A percentile compares a stretch with the other conserved stretches of the same genome.
Conservation (phyloP, 2,113 vertebrate species). For the Pseudonaja textilis region DNA sequence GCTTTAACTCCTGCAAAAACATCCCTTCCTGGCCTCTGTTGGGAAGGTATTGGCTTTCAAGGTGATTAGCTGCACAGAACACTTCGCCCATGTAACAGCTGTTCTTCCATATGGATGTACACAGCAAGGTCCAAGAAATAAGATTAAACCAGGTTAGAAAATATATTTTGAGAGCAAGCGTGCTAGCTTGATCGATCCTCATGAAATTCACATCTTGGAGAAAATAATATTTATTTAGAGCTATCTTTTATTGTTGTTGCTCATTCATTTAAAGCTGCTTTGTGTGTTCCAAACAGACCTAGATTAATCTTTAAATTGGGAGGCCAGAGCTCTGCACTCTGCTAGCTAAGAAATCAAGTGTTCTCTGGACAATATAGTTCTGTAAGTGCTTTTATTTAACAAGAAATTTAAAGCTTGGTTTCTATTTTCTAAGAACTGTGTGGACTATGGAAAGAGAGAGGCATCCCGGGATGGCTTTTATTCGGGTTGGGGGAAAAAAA, state of each 20-base stretch:
- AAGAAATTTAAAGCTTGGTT: neutral
- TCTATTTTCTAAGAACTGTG: neutral
- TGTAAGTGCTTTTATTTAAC: neutral
- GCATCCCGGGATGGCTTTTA: neutral
- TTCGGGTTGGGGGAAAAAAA: rapidly evolving
- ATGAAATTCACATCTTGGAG: neutral
- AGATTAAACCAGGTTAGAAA: constrained; percentile 45
- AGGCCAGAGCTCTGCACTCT: no score
- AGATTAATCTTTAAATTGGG: neutral
- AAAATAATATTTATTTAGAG: neutral
- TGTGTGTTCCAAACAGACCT: neutral
- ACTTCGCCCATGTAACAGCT: constrained; percentile 41
- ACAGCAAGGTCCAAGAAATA: constrained; percentile 39
- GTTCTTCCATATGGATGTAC: constrained; percentile 66
- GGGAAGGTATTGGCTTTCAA: constrained; percentile 11
- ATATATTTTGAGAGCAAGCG: constrained; percentile 4
- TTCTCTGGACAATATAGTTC: neutral
- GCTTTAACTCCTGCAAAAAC: constrained; percentile 18
- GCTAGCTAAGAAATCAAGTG: neutral
- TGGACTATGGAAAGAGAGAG: neutral
- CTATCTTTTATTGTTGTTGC: neutral
- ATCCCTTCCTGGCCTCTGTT: neutral
- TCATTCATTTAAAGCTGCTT: neutral
- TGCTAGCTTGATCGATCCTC: neutral
- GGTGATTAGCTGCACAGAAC: constrained; percentile 3